Evolutionary conservation across 2,888 invertebrate genomes (phyloP).

Genomic region (Phragmatobia fuliginosa): DNA sequence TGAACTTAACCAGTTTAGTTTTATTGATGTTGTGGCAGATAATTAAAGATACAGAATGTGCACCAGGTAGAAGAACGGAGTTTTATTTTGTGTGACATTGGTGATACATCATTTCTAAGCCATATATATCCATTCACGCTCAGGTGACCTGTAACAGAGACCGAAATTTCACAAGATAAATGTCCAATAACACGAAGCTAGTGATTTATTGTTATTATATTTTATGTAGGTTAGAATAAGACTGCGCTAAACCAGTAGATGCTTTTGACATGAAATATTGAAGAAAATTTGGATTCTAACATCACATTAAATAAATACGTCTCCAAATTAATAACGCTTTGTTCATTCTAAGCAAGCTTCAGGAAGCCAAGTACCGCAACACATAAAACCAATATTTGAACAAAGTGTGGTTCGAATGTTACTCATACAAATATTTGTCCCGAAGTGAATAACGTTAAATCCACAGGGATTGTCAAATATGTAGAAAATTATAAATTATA

Average conservation of each 20-base stretch:
- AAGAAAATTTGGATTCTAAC: background rate
- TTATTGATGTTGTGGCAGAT: too few species aligned
- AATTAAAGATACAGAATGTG: background rate
- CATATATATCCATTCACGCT: background rate
- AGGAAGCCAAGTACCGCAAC: constrained; percentile 4
- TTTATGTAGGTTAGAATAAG: background rate
- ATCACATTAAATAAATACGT: background rate
- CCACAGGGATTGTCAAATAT: background rate
- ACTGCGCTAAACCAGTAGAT: background rate
- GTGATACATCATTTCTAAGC: background rate
- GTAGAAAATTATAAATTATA: background rate
- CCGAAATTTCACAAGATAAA: constrained; percentile 1
- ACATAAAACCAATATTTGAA: constrained; percentile 13
- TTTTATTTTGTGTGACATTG: background rate
- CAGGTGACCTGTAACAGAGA: constrained; percentile 4
- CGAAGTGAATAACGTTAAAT: background rate
- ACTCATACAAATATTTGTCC: constrained; percentile 10
- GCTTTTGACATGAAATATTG: background rate
- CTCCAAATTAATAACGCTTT: background rate
- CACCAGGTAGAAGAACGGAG: background rate
- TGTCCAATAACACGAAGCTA: background rate
- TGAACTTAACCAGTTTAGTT: too few species aligned
- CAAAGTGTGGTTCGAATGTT: constrained; percentile 3
- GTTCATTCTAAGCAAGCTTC: background rate
- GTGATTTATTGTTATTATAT: constrained; percentile 8